Evolutionary conservation across 2,113 vertebrate genomes (phyloP).

Genomic region (Nothobranchius furzeri): DNA sequence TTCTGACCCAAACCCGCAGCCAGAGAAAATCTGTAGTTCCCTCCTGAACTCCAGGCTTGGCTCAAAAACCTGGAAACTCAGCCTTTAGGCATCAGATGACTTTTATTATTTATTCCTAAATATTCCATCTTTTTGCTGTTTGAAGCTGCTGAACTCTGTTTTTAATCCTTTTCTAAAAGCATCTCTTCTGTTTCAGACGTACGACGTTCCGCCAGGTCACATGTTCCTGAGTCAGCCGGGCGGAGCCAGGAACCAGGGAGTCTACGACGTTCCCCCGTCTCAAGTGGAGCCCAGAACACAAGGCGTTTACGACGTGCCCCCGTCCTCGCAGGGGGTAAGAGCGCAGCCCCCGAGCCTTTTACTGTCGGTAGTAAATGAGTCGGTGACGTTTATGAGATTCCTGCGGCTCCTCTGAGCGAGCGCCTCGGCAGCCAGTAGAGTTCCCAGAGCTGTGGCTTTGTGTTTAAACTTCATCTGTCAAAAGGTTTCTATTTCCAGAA

Average conservation of each 20-base stretch:
- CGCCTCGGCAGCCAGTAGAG: slow-evolving; percentile 62
- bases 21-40: not conserved
- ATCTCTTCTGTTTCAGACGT: slow-evolving; percentile 80
- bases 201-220: slow-evolving; percentile 87
- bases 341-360: slow-evolving; percentile 35
- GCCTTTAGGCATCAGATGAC: too few species aligned
- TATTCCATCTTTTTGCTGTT: too few species aligned
- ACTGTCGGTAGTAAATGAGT: slow-evolving; percentile 58
- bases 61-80: too few species aligned
- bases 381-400: slow-evolving; percentile 64
- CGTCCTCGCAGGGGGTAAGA: slow-evolving; percentile 73
- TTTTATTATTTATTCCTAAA: too few species aligned
- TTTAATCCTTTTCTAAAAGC: too few species aligned
- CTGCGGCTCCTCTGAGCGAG: slow-evolving; percentile 63
- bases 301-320: slow-evolving; percentile 75
- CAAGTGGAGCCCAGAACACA: slow-evolving; percentile 78
- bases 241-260: slow-evolving; percentile 80
- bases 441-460: slow-evolving; percentile 18
- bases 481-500: too few species aligned
- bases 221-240: slow-evolving; percentile 71
- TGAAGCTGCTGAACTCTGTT: too few species aligned
- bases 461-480: not conserved
- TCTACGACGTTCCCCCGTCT: slow-evolving; percentile 88
- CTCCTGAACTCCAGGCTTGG: too few species aligned
- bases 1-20: too few species aligned